Evolutionary conservation across 2,113 vertebrate genomes (phyloP), one percentile per base, ranked within the genome.

Genomic region (Piaya cayana): DNA sequence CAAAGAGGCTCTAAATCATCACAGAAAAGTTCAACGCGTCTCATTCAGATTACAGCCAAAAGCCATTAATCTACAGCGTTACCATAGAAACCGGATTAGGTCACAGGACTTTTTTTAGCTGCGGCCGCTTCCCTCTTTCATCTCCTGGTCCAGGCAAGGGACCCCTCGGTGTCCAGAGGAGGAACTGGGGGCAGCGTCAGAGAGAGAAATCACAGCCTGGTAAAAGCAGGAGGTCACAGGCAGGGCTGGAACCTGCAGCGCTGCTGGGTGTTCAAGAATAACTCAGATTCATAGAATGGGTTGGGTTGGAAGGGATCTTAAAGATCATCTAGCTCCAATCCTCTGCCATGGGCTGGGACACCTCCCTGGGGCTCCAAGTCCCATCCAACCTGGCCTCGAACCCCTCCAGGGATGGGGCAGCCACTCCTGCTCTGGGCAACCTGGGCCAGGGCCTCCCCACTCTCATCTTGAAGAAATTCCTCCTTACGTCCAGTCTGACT

Each of bases 11-110:
- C 20, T 79, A 93, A 91, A 85, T 92, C 70, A 77, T 21, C 87
- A 43, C 22, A 69, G 9, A n/a, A 60, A 91, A 82, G 45, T 94
- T 92, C 77, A 93, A 65, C 45, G 20, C 53, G 1, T 20, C 78
- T 95, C 90, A 12, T 89, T 96, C 79, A 78, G 94, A 88, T 95
- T 94, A 96, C 82, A 86, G 93, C 75, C 62, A 62, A 94, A 96
- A 97, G 83, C 93, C 88, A 83, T 95, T 96, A 93, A 95, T 83
- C 91, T 71, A 83, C 92, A 80, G 32, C 1, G 50, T 92, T 92
- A 2, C 78, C 62, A 82, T 91, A 89, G 95, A 32, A 92, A 96
- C 77, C 18, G 72, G 94, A 95, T 93, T 53, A 93, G 87, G 42
- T 87, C 74, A 58, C 39, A 14, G 58, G 78, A 85, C 70, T 79